Evolutionary conservation across 2,797 vertebrate genomes (phyloP).

Genomic region (Varecia variegata): DNA sequence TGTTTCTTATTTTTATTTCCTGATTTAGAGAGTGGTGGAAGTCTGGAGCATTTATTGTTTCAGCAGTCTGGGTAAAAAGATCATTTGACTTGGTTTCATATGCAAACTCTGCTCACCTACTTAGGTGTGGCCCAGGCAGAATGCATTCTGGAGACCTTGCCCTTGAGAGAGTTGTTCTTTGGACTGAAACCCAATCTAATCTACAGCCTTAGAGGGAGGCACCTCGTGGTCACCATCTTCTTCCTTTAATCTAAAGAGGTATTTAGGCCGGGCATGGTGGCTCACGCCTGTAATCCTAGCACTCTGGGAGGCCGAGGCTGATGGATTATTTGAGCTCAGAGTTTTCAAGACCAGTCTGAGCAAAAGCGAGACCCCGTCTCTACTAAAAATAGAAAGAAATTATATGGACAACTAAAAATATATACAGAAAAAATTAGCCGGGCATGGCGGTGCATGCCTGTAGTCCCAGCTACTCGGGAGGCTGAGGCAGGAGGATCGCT

Average conservation of each 20-base stretch:
- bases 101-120: not conserved
- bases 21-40: not conserved
- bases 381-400: too few relatives aligned
- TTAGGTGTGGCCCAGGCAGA: not conserved
- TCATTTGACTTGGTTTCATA: not conserved
- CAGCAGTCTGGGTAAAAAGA: not conserved
- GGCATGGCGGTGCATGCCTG: too few relatives aligned
- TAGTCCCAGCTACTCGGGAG: too few relatives aligned
- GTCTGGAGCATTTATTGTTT: not conserved
- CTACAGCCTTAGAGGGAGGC: not conserved
- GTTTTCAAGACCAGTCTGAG: too few relatives aligned
- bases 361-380: too few relatives aligned
- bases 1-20: not conserved
- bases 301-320: too few relatives aligned
- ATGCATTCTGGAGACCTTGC: not conserved
- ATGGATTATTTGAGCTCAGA: too few relatives aligned
- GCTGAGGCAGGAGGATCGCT: too few relatives aligned
- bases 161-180: not conserved
- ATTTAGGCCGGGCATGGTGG: too few relatives aligned
- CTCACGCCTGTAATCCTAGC: too few relatives aligned
- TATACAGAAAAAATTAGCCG: too few relatives aligned
- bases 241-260: not conserved
- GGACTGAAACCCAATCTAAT: not conserved
- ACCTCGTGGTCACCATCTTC: not conserved
- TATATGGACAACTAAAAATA: too few relatives aligned